Evolutionary conservation across 2,113 vertebrate species (phyloP), one percentile per base, ranked within the genome.

Genomic region (Turnix velox): DNA sequence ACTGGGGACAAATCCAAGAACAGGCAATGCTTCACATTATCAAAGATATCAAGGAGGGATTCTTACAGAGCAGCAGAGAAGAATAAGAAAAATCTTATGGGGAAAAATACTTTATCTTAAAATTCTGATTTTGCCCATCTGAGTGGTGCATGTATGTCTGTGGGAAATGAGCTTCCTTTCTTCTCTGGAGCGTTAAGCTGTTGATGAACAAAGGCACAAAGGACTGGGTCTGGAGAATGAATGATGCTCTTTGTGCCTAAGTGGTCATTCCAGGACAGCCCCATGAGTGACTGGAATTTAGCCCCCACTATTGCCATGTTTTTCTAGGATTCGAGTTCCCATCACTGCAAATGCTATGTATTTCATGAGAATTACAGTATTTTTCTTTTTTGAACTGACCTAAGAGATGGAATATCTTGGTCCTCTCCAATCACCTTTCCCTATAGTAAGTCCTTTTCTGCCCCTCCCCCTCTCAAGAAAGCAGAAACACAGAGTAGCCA

Each of bases 241-340:
- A 95, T 80, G 59, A 76, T 83, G 54, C 84, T 69, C 87, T 95
- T 95, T 95, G 94, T 94, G 77, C 13, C 4, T 54, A 58, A 27
- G 7, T 92, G 77, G 88, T 92, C 95, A 82, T 91, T 62, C 58
- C 54, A 89, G 96, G 94, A 84, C 94, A 93, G 66, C 39, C 40
- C 57, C 14, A 4, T n/a, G 39, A 58, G 45, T 48, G 39, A 33
- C 12, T 79, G 82, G 84, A 87, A 62, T 87, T 90, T 25, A 76
- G 72, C 42, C 77, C 14, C n/a, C 86, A 52, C 51, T 0, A 1
- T 77, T 90, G 73, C 66, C 42, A 43, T 45, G 28, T 89, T 92
- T 93, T 80, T 85, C 0, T 4, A 58, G 37, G 28, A 68, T 40
- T 92, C 10, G 42, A 49, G 33, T 86, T 90, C 68, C 31, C 30